Percentiles rank a stretch among this genome's conserved stretches.
Conservation (phyloP, 2,797 vertebrate species). For the Enoplosus armatus region DNA sequence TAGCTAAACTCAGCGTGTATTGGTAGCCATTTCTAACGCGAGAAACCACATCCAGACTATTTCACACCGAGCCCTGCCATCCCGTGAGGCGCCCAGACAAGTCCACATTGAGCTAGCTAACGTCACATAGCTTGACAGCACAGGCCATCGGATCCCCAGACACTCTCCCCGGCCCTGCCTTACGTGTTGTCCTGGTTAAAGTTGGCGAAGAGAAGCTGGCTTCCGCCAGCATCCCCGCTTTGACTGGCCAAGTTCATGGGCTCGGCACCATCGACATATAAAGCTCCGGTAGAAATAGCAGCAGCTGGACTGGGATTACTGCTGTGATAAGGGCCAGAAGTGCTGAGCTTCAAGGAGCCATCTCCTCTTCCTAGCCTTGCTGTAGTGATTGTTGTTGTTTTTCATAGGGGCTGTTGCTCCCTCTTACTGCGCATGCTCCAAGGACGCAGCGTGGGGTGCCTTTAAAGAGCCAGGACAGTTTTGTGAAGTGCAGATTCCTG, state of each 20-base stretch:
- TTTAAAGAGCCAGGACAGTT: constrained; percentile 76
- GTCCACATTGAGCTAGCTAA: constrained; percentile 39
- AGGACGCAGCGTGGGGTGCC: constrained; percentile 33
- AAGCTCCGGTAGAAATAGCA: constrained; percentile 55
- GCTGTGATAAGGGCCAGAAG: constrained; percentile 1
- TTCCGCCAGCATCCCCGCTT: constrained; percentile 94
- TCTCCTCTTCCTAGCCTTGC: constrained; percentile 58
- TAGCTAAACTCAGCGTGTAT: not conserved
- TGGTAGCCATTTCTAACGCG: rapidly evolving
- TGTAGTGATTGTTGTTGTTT: constrained; percentile 86
- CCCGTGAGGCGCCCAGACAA: not conserved
- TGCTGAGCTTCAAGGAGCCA: constrained; percentile 65
- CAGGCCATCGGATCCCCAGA: constrained; percentile 65
- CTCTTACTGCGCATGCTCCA: constrained; percentile 75
- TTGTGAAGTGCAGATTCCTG: not conserved
- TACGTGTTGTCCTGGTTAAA: constrained; percentile 99
- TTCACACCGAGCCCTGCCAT: constrained; percentile 17
- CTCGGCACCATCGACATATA: constrained; percentile 81
- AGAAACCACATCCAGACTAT: not conserved
- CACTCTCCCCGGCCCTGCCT: constrained; percentile 78
- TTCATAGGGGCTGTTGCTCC: constrained; percentile 66
- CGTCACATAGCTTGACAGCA: constrained; percentile 48
- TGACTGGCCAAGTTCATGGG: constrained; percentile 97
- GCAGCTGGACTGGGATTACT: constrained; percentile 44
- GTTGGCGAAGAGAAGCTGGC: constrained; percentile 99